phyloP scores from a whole-genome alignment of 2,113 vertebrate genomes.

The Aplodontia rufa region DNA sequence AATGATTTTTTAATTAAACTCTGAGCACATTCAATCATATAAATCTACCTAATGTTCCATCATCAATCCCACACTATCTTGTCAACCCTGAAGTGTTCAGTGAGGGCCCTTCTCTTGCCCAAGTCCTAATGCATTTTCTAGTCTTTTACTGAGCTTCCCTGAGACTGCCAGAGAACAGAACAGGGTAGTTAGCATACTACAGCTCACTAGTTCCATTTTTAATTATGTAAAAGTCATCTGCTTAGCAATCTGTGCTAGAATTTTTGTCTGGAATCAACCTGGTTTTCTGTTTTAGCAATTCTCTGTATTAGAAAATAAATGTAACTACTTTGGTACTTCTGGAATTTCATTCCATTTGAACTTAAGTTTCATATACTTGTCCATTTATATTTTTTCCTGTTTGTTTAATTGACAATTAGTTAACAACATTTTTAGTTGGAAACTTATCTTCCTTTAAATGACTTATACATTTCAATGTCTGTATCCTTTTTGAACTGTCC shows the following conservation, averaged over 20 bases:
- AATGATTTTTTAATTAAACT: conserved; percentile 7
- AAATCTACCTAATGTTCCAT: background rate
- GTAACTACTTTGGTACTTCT: background rate
- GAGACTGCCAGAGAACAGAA: background rate
- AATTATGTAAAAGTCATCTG: conserved; percentile 47
- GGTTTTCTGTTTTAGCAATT: conserved; percentile 10
- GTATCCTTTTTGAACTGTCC: background rate
- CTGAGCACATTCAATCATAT: background rate
- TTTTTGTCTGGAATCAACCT: conserved; percentile 34
- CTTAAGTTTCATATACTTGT: background rate
- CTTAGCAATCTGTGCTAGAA: conserved; percentile 19
- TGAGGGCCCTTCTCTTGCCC: background rate
- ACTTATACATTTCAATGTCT: background rate
- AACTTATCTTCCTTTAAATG: background rate
- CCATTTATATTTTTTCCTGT: background rate
- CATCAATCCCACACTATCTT: background rate
- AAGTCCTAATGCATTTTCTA: background rate
- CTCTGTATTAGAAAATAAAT: background rate
- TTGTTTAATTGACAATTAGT: background rate
- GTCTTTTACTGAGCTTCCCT: background rate
- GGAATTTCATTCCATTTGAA: background rate
- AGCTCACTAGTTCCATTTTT: conserved; percentile 7
- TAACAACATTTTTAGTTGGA: background rate
- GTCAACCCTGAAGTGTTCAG: background rate
- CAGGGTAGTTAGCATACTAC: background rate